Conservation (phyloP, 2,888 invertebrate species). For the Elgonia sp. region DNA sequence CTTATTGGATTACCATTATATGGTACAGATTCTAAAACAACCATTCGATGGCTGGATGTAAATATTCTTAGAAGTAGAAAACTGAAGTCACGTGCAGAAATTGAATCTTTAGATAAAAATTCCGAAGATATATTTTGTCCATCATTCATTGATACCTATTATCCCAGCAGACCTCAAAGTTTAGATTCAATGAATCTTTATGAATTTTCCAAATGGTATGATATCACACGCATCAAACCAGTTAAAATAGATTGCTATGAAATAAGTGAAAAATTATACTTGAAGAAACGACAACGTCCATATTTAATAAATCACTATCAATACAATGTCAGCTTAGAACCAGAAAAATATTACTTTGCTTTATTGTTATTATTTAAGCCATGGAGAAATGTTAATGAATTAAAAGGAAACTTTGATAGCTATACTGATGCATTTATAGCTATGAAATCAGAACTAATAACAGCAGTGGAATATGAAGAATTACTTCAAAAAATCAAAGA, state of each 20-base stretch:
- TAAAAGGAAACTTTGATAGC: neutral
- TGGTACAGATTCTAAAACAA: slow-evolving; percentile 67
- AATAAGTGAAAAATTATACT: slow-evolving; percentile 28
- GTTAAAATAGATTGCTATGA: slow-evolving; percentile 29
- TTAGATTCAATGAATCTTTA: slow-evolving; percentile 72
- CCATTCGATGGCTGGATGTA: slow-evolving; percentile 81
- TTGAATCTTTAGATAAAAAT: slow-evolving; percentile 75
- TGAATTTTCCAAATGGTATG: slow-evolving; percentile 73
- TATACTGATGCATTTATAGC: neutral
- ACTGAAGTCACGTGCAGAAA: slow-evolving; percentile 63
- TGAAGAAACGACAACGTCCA: slow-evolving; percentile 14
- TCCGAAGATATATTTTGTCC: slow-evolving; percentile 80
- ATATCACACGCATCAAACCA: slow-evolving; percentile 58
- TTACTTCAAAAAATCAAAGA: neutral
- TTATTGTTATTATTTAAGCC: slow-evolving; percentile 13
- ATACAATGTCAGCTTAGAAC: too few species aligned
- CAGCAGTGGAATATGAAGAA: slow-evolving; percentile 1
- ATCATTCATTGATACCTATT: slow-evolving; percentile 78
- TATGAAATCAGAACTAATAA: neutral
- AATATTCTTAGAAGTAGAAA: slow-evolving; percentile 68
- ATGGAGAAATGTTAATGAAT: neutral
- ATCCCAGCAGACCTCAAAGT: slow-evolving; percentile 78
- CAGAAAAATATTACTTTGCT: too few species aligned
- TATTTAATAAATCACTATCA: too few species aligned
- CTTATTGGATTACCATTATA: slow-evolving; percentile 58